Conservation (phyloP, 1,140 invertebrate species). For the Solen grandis region DNA sequence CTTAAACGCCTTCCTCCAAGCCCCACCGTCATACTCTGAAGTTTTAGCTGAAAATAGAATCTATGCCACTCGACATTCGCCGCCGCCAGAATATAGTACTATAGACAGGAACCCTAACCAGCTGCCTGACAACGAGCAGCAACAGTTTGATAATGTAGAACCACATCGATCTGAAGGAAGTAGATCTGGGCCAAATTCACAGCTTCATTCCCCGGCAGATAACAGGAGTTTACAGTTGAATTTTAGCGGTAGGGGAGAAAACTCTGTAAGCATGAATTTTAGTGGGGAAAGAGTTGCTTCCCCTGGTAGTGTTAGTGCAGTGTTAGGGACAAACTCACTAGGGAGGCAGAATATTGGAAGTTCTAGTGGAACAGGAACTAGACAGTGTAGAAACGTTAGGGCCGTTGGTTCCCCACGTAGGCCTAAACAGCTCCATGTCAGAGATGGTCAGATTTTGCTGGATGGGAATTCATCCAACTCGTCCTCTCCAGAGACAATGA, state of each 20-base stretch:
- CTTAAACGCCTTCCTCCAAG: conserved; percentile 61
- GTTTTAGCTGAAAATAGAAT: conserved; percentile 57
- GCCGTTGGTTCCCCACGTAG: conserved; percentile 26
- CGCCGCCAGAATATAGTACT: conserved; percentile 76
- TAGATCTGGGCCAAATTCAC: not conserved
- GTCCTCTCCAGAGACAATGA: conserved; percentile 24
- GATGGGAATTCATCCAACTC: conserved; percentile 40
- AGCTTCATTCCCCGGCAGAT: not conserved
- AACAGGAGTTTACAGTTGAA: not conserved
- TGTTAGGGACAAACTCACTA: conserved; percentile 12
- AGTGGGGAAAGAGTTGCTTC: not conserved
- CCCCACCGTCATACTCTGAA: conserved; percentile 75
- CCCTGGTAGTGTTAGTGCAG: not conserved
- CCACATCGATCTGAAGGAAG: not conserved
- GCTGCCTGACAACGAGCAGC: not conserved
- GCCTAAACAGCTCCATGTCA: conserved; percentile 52
- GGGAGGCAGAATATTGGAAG: not conserved
- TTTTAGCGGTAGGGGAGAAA: not conserved
- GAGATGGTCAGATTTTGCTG: conserved; percentile 54
- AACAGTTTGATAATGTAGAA: not conserved
- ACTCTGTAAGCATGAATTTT: not conserved
- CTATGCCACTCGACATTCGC: conserved; percentile 50
- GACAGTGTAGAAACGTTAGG: conserved; percentile 22
- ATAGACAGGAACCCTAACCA: conserved; percentile 67
- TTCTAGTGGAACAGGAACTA: not conserved